Evolutionary conservation across 1,140 invertebrate genomes (phyloP), one percentile per base, ranked within the genome.

Genomic region (Campodea augens): DNA sequence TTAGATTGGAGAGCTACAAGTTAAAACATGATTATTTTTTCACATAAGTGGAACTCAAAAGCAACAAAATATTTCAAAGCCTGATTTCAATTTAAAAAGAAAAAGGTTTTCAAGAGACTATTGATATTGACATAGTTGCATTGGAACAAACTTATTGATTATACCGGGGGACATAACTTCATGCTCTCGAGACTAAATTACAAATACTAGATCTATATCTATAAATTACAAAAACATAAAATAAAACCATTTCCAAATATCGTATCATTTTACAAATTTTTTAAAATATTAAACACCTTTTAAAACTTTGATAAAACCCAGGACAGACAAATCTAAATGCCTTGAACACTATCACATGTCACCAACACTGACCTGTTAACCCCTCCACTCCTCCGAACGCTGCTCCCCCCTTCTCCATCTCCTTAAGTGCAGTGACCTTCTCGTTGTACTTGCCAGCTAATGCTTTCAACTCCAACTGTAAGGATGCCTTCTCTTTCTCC

Each of bases 1-100:
- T 92, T 92, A 18, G 72, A 70, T 73, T 93, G 87, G 47, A 93
- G 66, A 39, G 83, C 88, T 88, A 65, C 54, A n/a, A n/a, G n/a
- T n/a, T n/a, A n/a, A n/a, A n/a, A n/a, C n/a, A n/a, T n/a, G n/a
- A n/a, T n/a, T n/a, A n/a, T n/a, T n/a, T n/a, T n/a, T n/a, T n/a
- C n/a, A n/a, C n/a, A n/a, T n/a, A n/a, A n/a, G n/a, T n/a, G n/a
- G n/a, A n/a, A n/a, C n/a, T n/a, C n/a, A n/a, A n/a, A n/a, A n/a
- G n/a, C n/a, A n/a, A n/a, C n/a, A n/a, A n/a, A n/a, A n/a, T n/a
- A n/a, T n/a, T n/a, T n/a, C n/a, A n/a, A n/a, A n/a, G n/a, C n/a
- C n/a, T n/a, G n/a, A n/a, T n/a, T n/a, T n/a, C n/a, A n/a, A n/a
- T n/a, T n/a, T n/a, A n/a, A n/a, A n/a, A n/a, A n/a, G n/a, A n/a